Conservation (phyloP, 64 coral and sea anemone genomes). For the Montipora capricornis region DNA sequence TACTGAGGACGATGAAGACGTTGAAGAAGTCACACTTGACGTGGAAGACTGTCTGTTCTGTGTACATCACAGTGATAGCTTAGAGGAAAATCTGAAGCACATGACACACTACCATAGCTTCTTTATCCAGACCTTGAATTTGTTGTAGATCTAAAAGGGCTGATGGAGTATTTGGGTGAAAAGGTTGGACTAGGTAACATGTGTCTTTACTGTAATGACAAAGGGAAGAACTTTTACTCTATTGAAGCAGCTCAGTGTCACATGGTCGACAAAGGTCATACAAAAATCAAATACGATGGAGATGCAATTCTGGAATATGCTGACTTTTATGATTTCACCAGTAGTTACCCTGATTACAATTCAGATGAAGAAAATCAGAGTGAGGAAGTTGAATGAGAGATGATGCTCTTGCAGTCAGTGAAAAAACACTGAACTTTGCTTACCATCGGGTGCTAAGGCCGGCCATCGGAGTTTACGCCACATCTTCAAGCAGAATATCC, state of each 20-base stretch:
- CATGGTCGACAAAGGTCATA: slow-evolving; percentile 93
- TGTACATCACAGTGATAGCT: slow-evolving; percentile 85
- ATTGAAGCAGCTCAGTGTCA: slow-evolving; percentile 93
- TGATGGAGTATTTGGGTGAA: slow-evolving; percentile 89
- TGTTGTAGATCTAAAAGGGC: slow-evolving; percentile 84
- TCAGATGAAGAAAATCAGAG: slow-evolving; percentile 27
- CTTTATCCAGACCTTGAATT: slow-evolving; percentile 93
- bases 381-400: slow-evolving; percentile 26
- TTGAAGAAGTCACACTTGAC: slow-evolving; percentile 85
- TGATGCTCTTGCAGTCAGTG: slow-evolving; percentile 72
- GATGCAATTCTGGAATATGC: slow-evolving; percentile 92
- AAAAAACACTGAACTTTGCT: slow-evolving; percentile 86
- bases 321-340: slow-evolving; percentile 93
- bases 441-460: slow-evolving; percentile 89
- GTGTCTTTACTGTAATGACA: slow-evolving; percentile 97
- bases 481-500: slow-evolving; percentile 90
- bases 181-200: slow-evolving; percentile 95
- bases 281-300: slow-evolving; percentile 85
- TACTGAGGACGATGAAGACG: slow-evolving; percentile 58
- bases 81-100: slow-evolving; percentile 93
- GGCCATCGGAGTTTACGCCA: slow-evolving; percentile 84
- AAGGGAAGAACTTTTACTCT: slow-evolving; percentile 88
- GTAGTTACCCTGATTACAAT: slow-evolving; percentile 85
- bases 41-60: slow-evolving; percentile 96
- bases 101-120: slow-evolving; percentile 98